Conservation (phyloP, 1,140 invertebrate species). For the Anadara kagoshimensis region DNA sequence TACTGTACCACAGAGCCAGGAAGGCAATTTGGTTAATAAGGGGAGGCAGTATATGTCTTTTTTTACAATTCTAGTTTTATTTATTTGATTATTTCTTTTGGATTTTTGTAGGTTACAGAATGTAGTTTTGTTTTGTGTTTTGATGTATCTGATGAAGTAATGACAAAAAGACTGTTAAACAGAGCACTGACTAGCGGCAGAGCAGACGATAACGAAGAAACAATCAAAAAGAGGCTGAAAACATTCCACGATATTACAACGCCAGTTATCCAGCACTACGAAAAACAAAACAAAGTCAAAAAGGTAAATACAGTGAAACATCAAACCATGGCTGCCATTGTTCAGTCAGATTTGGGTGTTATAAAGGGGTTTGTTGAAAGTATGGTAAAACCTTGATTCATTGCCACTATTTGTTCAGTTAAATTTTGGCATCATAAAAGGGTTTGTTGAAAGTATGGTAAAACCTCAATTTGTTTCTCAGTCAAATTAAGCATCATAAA, state of each 20-base stretch:
- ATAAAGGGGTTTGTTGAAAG: no score
- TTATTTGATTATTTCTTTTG: background rate
- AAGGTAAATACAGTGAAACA: conserved; percentile 60
- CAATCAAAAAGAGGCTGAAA: conserved; percentile 93
- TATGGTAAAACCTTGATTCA: no score
- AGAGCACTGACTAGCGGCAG: conserved; percentile 92
- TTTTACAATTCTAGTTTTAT: background rate
- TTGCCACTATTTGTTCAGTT: no score
- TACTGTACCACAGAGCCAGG: no score
- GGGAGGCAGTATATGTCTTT: background rate
- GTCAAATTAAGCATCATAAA: no score
- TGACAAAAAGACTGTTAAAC: conserved; percentile 88
- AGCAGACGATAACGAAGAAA: conserved; percentile 98
- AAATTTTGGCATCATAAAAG: no score
- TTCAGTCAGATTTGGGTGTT: no score
- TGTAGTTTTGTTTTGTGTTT: conserved; percentile 87
- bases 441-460: no score
- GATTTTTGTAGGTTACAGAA: conserved; percentile 80
- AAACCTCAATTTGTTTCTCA: no score
- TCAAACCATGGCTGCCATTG: no score
- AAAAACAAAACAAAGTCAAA: conserved; percentile 83
- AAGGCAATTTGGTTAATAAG: background rate
- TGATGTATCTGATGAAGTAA: conserved; percentile 88
- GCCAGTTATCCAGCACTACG: conserved; percentile 92
- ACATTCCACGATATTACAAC: conserved; percentile 95